Conservation (phyloP, 92 coral and sea anemone genomes). For the Palythoa grandis region DNA sequence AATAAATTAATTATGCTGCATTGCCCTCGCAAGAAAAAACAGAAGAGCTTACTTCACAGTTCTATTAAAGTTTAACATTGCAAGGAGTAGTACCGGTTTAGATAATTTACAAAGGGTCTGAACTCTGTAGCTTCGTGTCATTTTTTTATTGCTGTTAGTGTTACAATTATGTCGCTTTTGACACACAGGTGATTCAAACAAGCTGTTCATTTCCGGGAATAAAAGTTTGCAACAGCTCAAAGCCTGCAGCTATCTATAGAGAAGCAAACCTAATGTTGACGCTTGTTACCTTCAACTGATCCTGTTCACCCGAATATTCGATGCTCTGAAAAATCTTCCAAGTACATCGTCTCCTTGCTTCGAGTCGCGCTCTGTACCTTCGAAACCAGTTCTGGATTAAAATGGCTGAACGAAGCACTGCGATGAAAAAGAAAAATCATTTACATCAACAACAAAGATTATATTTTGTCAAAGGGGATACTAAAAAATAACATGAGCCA, state of each 20-base stretch:
- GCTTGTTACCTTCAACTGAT: slow-evolving; percentile 88
- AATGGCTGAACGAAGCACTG: slow-evolving; percentile 89
- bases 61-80: no score
- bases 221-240: no score
- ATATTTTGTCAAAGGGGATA: neutral
- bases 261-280: neutral
- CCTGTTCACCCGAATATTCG: slow-evolving; percentile 96
- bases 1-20: no score
- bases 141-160: no score
- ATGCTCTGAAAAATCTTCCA: slow-evolving; percentile 97
- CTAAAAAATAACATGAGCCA: neutral
- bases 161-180: no score
- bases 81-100: no score
- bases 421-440: slow-evolving; percentile 4
- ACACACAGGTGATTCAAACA: no score
- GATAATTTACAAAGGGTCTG: no score
- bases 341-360: slow-evolving; percentile 96
- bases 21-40: no score
- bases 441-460: neutral
- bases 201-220: no score
- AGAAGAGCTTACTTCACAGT: no score
- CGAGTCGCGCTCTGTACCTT: slow-evolving; percentile 89
- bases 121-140: no score
- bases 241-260: neutral
- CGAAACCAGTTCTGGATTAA: slow-evolving; percentile 97